Conservation (phyloP, 2,113 vertebrate genomes). For the Suncus etruscus region DNA sequence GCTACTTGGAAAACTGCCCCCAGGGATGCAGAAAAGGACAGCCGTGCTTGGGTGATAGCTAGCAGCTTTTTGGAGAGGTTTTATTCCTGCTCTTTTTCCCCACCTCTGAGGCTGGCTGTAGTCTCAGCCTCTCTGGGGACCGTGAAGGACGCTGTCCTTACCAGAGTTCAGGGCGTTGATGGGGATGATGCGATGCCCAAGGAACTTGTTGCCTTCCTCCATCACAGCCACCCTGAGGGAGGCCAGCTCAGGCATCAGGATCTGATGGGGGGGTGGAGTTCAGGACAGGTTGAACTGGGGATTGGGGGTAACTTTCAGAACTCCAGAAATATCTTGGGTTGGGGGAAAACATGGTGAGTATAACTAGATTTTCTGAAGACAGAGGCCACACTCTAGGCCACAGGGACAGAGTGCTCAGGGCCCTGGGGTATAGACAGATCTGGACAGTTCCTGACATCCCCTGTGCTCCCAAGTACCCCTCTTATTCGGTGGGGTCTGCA, state of each 20-base stretch:
- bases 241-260: slow-evolving; percentile 95
- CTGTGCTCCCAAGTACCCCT: not conserved
- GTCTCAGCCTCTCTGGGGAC: not conserved
- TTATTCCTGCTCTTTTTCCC: not conserved
- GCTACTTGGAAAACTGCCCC: slow-evolving; percentile 40
- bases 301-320: not conserved
- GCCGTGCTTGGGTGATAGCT: slow-evolving; percentile 24
- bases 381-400: not conserved
- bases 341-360: not conserved
- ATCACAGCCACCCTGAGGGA: slow-evolving; percentile 93
- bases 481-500: not conserved
- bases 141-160: slow-evolving; percentile 74
- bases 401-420: not conserved
- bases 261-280: slow-evolving; percentile 86
- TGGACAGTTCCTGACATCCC: slow-evolving; percentile 3
- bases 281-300: not conserved
- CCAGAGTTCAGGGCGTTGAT: slow-evolving; percentile 94
- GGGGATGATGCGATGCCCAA: slow-evolving; percentile 97
- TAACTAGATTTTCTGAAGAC: not conserved
- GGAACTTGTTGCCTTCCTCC: slow-evolving; percentile 96
- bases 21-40: slow-evolving; percentile 16
- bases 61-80: not conserved
- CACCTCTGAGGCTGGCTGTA: not conserved
- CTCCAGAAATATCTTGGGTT: slow-evolving; percentile 6
- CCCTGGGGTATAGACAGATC: not conserved